These are phyloP conservation scores for Misgurnus anguillicaudatus DNA, from an alignment of 2,113 vertebrate species.

Conservation along the genomic window DNA sequence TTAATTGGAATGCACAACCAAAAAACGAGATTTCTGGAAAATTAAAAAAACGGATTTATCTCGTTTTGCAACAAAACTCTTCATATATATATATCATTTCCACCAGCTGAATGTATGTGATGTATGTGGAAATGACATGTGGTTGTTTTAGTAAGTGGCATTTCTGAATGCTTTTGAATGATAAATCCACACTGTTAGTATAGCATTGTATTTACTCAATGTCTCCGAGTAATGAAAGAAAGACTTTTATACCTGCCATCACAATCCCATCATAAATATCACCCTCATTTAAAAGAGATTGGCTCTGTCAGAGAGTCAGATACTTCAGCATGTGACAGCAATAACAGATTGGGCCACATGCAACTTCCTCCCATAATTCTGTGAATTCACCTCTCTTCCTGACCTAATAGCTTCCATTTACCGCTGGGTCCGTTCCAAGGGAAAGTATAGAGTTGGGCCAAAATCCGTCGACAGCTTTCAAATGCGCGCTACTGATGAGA, in stretches of 20 bases:
- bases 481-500: conserved; percentile 63
- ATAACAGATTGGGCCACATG: conserved; percentile 76
- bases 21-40: too few species aligned
- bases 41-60: too few species aligned
- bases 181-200: too few species aligned
- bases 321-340: conserved; percentile 71
- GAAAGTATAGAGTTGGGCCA: conserved; percentile 67
- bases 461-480: conserved; percentile 65
- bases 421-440: conserved; percentile 66
- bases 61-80: too few species aligned
- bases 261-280: conserved; percentile 54
- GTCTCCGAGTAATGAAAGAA: not conserved
- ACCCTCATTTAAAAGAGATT: conserved; percentile 64
- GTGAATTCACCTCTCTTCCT: conserved; percentile 70
- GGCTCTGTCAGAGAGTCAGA: conserved; percentile 66
- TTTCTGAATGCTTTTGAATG: too few species aligned
- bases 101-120: too few species aligned
- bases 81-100: too few species aligned
- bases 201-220: too few species aligned
- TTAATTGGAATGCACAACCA: too few species aligned
- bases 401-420: conserved; percentile 68
- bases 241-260: conserved; percentile 65
- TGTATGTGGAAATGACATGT: too few species aligned
- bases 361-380: conserved; percentile 76
- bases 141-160: too few species aligned